phyloP scores from a whole-genome alignment of 1,140 invertebrate species.

The Bombus sibiricus region DNA sequence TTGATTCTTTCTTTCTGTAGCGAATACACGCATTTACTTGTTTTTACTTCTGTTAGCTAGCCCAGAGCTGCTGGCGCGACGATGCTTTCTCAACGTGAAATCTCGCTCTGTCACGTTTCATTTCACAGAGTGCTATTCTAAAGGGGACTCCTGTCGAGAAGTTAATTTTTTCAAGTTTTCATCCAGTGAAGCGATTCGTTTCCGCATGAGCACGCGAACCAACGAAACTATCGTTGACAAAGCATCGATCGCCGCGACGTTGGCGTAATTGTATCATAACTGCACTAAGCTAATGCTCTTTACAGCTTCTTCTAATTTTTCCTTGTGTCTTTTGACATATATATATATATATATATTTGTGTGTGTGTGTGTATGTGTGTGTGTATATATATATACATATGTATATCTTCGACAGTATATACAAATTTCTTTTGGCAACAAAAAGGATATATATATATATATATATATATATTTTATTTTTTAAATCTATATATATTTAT shows the following conservation, averaged over 20 bases:
- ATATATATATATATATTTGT: not conserved
- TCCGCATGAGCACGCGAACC: too few relatives aligned
- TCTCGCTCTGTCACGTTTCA: not conserved
- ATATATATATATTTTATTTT: constrained; percentile 18
- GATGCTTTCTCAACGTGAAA: constrained; percentile 22
- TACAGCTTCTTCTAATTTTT: constrained; percentile 68
- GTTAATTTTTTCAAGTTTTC: not conserved
- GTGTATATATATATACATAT: not conserved
- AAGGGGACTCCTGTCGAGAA: not conserved
- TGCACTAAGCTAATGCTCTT: constrained; percentile 72
- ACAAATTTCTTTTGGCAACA: constrained; percentile 44
- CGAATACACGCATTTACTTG: constrained; percentile 49
- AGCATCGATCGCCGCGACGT: constrained; percentile 28
- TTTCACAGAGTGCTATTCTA: not conserved
- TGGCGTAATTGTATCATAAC: constrained; percentile 46
- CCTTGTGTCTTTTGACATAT: constrained; percentile 39
- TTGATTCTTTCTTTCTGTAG: constrained; percentile 42
- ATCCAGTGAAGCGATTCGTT: not conserved
- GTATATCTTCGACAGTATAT: constrained; percentile 46
- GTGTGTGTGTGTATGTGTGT: too few relatives aligned
- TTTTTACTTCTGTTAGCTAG: constrained; percentile 59
- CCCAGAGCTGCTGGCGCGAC: constrained; percentile 14
- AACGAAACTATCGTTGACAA: not conserved
- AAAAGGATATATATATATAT: constrained; percentile 35
- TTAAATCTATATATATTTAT: constrained; percentile 31